A percentile compares a stretch with the other conserved stretches of the same genome.
These are phyloP conservation scores for Tachystola acroxantha DNA, from an alignment of 2,888 invertebrate genomes.

Conservation along the genomic window DNA sequence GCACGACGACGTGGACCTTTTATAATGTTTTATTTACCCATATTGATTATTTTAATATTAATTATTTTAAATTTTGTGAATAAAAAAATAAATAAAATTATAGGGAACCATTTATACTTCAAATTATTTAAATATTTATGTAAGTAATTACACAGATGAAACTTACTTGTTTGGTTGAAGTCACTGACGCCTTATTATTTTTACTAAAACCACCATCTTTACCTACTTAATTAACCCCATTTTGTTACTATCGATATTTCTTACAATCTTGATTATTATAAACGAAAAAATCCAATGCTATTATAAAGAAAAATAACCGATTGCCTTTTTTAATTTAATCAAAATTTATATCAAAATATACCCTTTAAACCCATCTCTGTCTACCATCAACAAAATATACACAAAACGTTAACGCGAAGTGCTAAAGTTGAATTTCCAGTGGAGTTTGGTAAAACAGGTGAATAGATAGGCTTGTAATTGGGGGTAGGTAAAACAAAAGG, in stretches of 20 bases:
- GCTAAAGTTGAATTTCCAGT: slow-evolving; percentile 8
- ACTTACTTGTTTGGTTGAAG: too few species aligned
- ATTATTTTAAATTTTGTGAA: too few species aligned
- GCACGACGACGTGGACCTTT: too few species aligned
- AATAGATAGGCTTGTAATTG: slow-evolving; percentile 13
- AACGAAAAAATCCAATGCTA: slow-evolving; percentile 6
- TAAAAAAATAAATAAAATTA: too few species aligned
- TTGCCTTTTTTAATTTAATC: slow-evolving; percentile 32
- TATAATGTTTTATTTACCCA: too few species aligned
- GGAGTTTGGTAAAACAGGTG: slow-evolving; percentile 8
- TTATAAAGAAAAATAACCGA: slow-evolving; percentile 29
- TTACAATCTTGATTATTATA: neutral
- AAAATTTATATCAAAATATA: slow-evolving; percentile 32
- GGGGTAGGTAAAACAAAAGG: slow-evolving; percentile 27
- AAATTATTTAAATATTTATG: too few species aligned
- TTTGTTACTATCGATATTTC: neutral
- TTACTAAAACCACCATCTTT: too few species aligned
- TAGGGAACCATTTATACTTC: too few species aligned
- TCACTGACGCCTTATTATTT: too few species aligned
- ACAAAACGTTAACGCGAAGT: neutral
- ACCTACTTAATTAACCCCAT: neutral
- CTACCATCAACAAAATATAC: neutral
- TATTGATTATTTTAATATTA: too few species aligned
- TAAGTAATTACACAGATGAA: too few species aligned
- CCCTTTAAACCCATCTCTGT: neutral